Evolutionary conservation across 2,797 vertebrate species (phyloP), one percentile per base, ranked within the genome.

Genomic region (Eremophila alpestris): DNA sequence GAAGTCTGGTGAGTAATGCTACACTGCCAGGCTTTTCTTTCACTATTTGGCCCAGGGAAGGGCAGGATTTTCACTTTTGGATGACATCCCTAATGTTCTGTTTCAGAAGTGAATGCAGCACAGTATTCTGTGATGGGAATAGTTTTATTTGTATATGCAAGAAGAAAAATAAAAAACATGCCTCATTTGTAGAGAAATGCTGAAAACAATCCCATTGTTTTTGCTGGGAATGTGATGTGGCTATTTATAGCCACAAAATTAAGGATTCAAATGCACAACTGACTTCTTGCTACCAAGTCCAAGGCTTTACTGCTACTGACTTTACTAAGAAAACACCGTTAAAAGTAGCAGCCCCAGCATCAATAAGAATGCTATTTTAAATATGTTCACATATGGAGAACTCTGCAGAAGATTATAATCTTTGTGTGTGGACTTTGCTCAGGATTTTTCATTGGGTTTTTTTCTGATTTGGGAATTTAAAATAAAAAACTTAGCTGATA

Each of bases 161-260:
- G 48, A 95, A 73, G 56, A 97, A 96, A 96, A 97, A 95, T 62
- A 60, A 93, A 95, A 96, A 95, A 65, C 73, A 93, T 86, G 67
- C 78, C 49, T 96, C 48, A 64, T 90, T 91, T 46, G 49, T 93
- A 94, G 41, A 91, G 59, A 59, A 75, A 74, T 48, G 79, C 58
- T 96, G 94, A 93, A 93, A 96, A 87, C 91, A 92, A 48, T 69
- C 56, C 48, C 77, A 95, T 90, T 91, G 81, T 89, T 96, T 68
- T 88, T 87, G 64, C 55, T 85, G 52, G 88, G 94, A 96, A 95
- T 78, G 63, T 83, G 95, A 91, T 67, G 45, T 85, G 73, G 83
- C 91, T 96, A 76, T 97, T 97, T 96, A 96, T 94, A 96, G 94
- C 73, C 46, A 36, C 78, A 87, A 93, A 95, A 96, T 96, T 95